Evolutionary conservation across 2,888 invertebrate genomes (phyloP).

Genomic region (Horisme vitalbata): DNA sequence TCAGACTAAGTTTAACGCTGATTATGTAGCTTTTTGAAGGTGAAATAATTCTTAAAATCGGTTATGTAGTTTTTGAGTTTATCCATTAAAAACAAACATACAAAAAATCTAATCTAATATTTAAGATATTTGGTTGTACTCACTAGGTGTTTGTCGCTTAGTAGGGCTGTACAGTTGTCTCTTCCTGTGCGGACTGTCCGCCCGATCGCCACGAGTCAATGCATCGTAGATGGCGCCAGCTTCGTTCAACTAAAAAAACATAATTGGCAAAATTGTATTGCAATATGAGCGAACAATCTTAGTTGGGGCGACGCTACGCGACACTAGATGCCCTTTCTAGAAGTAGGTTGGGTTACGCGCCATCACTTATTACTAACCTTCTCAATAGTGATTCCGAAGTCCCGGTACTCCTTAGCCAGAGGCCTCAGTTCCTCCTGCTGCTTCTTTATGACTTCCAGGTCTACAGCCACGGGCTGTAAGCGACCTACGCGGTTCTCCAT

Average conservation of each 20-base stretch:
- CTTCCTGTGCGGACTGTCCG: constrained; percentile 90
- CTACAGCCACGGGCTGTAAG: constrained; percentile 93
- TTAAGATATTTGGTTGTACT: constrained; percentile 45
- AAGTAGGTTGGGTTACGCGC: too few relatives aligned
- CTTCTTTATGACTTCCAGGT: constrained; percentile 91
- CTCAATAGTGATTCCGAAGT: constrained; percentile 92
- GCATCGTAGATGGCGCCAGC: constrained; percentile 94
- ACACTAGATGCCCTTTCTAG: too few relatives aligned
- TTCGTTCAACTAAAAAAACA: constrained; percentile 86
- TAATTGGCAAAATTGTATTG: too few relatives aligned
- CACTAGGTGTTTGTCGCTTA: constrained; percentile 88
- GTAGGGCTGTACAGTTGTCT: constrained; percentile 91
- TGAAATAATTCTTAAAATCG: too few relatives aligned
- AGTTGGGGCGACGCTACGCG: too few relatives aligned
- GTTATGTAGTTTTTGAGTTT: too few relatives aligned
- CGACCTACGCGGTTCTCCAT: constrained; percentile 90
- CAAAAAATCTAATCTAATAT: too few relatives aligned
- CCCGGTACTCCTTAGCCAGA: constrained; percentile 93
- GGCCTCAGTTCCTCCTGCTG: constrained; percentile 94
- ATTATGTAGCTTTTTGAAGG: too few relatives aligned
- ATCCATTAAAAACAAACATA: too few relatives aligned
- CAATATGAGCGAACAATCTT: too few relatives aligned
- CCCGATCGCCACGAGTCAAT: constrained; percentile 88
- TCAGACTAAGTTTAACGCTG: too few relatives aligned
- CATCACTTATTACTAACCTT: constrained; percentile 83